These are phyloP conservation scores for Sinodicranocentrus sp. DNA, from an alignment of 2,888 invertebrate genomes.

Conservation along the genomic window DNA sequence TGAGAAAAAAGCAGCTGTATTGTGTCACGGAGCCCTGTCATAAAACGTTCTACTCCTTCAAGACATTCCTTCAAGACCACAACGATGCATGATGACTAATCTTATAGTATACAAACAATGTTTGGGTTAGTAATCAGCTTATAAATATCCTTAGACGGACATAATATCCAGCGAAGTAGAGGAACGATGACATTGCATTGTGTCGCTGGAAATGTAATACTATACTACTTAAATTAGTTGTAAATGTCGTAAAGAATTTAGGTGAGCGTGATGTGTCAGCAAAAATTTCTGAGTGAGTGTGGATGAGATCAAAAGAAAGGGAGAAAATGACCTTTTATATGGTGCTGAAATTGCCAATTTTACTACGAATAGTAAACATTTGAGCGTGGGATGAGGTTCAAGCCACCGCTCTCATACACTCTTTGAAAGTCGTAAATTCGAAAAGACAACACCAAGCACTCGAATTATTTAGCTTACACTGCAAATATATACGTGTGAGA, in stretches of 20 bases:
- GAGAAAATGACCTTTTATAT: constrained; percentile 53
- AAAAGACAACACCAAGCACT: constrained; percentile 45
- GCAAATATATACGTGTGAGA: not conserved
- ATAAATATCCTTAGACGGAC: not conserved
- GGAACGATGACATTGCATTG: not conserved
- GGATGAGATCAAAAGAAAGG: constrained; percentile 46
- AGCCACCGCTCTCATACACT: constrained; percentile 52
- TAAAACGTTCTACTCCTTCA: no score
- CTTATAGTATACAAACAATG: no score
- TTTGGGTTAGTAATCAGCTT: no score
- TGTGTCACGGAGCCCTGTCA: constrained; percentile 3
- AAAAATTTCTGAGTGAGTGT: not conserved
- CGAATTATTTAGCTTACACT: not conserved
- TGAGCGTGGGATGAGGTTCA: constrained; percentile 62
- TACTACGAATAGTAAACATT: constrained; percentile 53
- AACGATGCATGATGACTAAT: no score
- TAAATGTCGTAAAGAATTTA: not conserved
- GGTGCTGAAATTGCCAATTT: constrained; percentile 63
- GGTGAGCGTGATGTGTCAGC: not conserved
- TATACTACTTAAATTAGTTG: not conserved
- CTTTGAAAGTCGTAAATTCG: constrained; percentile 25
- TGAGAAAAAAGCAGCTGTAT: no score
- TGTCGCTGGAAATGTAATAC: not conserved
- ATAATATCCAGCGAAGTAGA: no score
- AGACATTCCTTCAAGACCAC: not conserved